These are phyloP conservation scores for Chrysogorgia sp. DNA, from an alignment of 92 coral and sea anemone species.

Conservation along the genomic window DNA sequence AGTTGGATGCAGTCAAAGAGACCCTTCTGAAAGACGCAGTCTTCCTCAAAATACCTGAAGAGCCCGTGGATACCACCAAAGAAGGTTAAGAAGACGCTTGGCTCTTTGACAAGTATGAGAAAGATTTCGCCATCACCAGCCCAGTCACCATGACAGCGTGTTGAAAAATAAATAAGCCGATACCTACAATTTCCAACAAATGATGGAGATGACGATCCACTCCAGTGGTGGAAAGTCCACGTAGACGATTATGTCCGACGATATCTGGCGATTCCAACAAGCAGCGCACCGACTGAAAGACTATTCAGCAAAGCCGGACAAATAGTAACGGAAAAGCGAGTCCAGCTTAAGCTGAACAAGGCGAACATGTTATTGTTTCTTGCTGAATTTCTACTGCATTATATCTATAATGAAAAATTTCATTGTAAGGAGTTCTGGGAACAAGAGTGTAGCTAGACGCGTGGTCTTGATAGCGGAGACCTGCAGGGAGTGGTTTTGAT, in stretches of 20 bases:
- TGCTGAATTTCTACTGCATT: constrained; percentile 6
- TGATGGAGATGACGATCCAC: constrained; percentile 35
- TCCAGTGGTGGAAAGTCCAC: constrained; percentile 39
- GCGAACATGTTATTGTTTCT: constrained; percentile 43
- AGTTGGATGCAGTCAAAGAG: constrained; percentile 46
- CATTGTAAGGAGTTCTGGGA: no score
- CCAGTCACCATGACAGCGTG: constrained; percentile 45
- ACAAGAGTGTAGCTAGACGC: no score
- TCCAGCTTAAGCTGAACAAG: no score
- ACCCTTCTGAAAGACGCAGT: constrained; percentile 11
- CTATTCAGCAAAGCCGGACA: constrained; percentile 45
- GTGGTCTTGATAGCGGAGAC: no score
- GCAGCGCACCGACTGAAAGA: constrained; percentile 46
- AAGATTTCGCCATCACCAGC: constrained; percentile 44
- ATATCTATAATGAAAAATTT: background rate
- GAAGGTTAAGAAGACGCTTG: constrained; percentile 31
- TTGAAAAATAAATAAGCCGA: constrained; percentile 20
- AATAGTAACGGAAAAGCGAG: constrained; percentile 32
- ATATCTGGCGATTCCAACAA: constrained; percentile 42
- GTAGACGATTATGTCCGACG: constrained; percentile 34
- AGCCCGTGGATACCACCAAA: constrained; percentile 21
- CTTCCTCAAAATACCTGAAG: constrained; percentile 37
- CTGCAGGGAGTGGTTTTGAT: background rate
- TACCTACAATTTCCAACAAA: constrained; percentile 33
- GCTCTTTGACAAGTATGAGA: constrained; percentile 43